Evolutionary conservation across 2,888 invertebrate genomes (phyloP).

Genomic region (Noctuana brunneofusca): DNA sequence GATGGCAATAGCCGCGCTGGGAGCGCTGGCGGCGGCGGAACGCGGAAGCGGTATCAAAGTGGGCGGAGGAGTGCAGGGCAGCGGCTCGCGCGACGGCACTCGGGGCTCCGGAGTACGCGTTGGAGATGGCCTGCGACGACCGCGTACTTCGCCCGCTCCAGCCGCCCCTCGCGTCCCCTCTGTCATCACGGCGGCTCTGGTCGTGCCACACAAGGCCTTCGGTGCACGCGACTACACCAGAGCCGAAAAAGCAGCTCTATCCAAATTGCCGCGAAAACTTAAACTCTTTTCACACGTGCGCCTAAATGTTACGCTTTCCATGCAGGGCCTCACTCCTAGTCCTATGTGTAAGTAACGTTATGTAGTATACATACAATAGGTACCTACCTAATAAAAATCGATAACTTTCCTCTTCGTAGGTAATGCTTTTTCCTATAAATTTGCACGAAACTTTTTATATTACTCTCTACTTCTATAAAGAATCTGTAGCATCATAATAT

Average conservation of each 20-base stretch:
- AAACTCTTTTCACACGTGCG: slow-evolving; percentile 87
- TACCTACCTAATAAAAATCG: too few relatives aligned
- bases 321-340: slow-evolving; percentile 89
- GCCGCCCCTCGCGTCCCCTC: slow-evolving; percentile 74
- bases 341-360: slow-evolving; percentile 85
- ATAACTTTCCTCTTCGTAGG: not conserved
- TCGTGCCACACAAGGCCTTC: slow-evolving; percentile 90
- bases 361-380: not conserved
- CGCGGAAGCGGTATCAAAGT: slow-evolving; percentile 73
- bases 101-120: slow-evolving; percentile 70
- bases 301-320: slow-evolving; percentile 86
- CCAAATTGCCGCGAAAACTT: slow-evolving; percentile 85
- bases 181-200: slow-evolving; percentile 86
- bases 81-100: slow-evolving; percentile 61
- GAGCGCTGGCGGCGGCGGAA: slow-evolving; percentile 67
- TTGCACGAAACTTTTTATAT: not conserved
- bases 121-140: slow-evolving; percentile 66
- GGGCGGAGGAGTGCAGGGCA: slow-evolving; percentile 60
- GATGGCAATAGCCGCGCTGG: slow-evolving; percentile 71
- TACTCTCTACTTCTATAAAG: not conserved
- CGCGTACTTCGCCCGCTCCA: slow-evolving; percentile 74
- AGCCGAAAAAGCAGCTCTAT: slow-evolving; percentile 86
- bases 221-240: slow-evolving; percentile 88
- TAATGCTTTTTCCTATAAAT: not conserved
- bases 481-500: not conserved